These are phyloP conservation scores for Hemithea aestivaria DNA, from an alignment of 2,888 invertebrate species.

Conservation along the genomic window DNA sequence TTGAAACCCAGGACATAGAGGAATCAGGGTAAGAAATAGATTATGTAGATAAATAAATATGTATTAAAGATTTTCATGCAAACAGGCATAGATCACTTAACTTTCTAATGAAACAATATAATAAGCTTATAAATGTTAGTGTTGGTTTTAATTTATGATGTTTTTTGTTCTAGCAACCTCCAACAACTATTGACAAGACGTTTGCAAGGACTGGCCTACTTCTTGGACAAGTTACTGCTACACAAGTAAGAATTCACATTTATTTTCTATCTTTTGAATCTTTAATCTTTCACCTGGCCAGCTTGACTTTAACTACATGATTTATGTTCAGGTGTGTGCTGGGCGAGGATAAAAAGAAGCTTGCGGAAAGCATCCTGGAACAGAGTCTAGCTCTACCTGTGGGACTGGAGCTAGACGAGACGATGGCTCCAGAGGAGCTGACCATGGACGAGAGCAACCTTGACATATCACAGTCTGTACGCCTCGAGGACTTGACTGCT, in stretches of 20 bases:
- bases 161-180: conserved; percentile 57
- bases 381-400: conserved; percentile 72
- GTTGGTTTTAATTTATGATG: background rate
- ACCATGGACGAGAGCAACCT: conserved; percentile 68
- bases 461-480: conserved; percentile 64
- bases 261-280: too few species aligned
- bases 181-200: conserved; percentile 78
- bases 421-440: conserved; percentile 66
- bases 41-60: too few species aligned
- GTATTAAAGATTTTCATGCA: too few species aligned
- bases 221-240: conserved; percentile 81
- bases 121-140: too few species aligned
- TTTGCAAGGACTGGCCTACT: conserved; percentile 82
- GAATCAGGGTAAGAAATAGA: conserved; percentile 44
- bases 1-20: conserved; percentile 53
- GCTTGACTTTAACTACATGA: too few species aligned
- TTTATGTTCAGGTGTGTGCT: conserved; percentile 66
- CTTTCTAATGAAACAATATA: too few species aligned
- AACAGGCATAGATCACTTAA: too few species aligned
- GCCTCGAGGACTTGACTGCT: conserved; percentile 67
- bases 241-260: conserved; percentile 66
- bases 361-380: conserved; percentile 71
- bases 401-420: conserved; percentile 68
- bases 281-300: too few species aligned
- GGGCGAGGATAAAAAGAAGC: conserved; percentile 69